Base-by-base conservation (phyloP, 2,888 invertebrate species). In the Pyrrhia umbra region DNA sequence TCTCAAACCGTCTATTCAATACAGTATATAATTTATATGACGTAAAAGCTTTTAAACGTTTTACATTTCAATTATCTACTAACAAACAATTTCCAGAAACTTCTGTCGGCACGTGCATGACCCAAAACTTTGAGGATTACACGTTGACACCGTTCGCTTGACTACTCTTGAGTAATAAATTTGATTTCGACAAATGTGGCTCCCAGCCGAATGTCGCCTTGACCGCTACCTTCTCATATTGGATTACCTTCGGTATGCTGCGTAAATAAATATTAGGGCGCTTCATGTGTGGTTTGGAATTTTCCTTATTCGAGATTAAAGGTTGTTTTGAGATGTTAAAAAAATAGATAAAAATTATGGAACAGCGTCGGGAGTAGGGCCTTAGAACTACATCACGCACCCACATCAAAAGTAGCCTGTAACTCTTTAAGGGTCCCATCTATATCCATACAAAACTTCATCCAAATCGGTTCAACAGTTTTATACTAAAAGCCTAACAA, bases 111-210 rank as follows among this genome's bases (percentile, higher is more conserved):
- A 58, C 59, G 46, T 57, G 61, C 71, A 30, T 68, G 75, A 79
- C 74, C 77, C 66, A 30, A 79, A 80, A 80, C 68, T 76, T 64
- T 45, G n/a, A 39, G 50, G 82, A 82, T 85, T 84, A 81, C 72
- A 58, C 64, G 71, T 67, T 78, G 81, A 82, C 85, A 85, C 80
- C 75, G 73, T 85, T 82, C 72, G 85, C 68, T 80, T 76, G 77
- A 70, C 61, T 80, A 70, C 79, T 79, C 83, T 77, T 69, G 68
- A 52, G 80, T 80, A 73, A 85, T 69, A 76, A 76, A 80, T 82
- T 80, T 78, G 79, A 77, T 76, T 78, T 75, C 67, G 69, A 80
- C 80, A 75, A 82, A 82, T 80, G 81, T 73, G 67, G 71, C 68
- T 43, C 61, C 65, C 61, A 62, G 62, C 43, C 23, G 49, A 40